Conservation (phyloP, 1,140 invertebrate species). For the Marisa cornuarietis region DNA sequence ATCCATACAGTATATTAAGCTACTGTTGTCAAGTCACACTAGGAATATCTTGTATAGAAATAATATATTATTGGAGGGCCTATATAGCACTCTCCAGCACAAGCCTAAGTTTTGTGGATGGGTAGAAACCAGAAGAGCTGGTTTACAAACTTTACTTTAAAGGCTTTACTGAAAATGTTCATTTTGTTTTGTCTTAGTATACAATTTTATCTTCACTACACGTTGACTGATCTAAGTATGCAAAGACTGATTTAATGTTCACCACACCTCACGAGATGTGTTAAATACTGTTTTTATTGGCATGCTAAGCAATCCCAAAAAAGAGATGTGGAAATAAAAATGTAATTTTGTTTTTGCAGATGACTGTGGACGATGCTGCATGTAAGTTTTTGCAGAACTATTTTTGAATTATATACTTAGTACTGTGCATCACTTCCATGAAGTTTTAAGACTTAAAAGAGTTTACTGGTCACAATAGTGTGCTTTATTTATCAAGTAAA, state of each 20-base stretch:
- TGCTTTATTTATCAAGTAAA: background rate
- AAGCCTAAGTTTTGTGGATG: too few relatives aligned
- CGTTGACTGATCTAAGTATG: too few relatives aligned
- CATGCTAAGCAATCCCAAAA: background rate
- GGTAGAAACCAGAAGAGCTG: too few relatives aligned
- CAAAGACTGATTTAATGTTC: too few relatives aligned
- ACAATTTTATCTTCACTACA: background rate
- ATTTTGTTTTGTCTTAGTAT: background rate
- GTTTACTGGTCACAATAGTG: background rate
- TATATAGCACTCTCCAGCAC: too few relatives aligned
- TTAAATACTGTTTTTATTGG: background rate
- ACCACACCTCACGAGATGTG: too few relatives aligned
- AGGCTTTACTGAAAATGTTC: background rate
- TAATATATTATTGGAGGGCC: too few relatives aligned
- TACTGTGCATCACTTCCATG: background rate
- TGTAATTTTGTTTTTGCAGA: conserved; percentile 15
- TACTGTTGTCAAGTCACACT: too few relatives aligned
- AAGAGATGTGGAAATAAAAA: background rate
- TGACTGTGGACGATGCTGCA: conserved; percentile 72
- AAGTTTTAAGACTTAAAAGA: background rate
- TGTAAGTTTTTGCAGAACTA: conserved; percentile 52
- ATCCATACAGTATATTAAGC: too few relatives aligned
- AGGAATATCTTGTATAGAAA: too few relatives aligned
- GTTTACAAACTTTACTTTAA: background rate
- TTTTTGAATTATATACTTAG: background rate